phyloP scores from a whole-genome alignment of 2,797 vertebrate species.

The Phrynocephalus forsythii region DNA sequence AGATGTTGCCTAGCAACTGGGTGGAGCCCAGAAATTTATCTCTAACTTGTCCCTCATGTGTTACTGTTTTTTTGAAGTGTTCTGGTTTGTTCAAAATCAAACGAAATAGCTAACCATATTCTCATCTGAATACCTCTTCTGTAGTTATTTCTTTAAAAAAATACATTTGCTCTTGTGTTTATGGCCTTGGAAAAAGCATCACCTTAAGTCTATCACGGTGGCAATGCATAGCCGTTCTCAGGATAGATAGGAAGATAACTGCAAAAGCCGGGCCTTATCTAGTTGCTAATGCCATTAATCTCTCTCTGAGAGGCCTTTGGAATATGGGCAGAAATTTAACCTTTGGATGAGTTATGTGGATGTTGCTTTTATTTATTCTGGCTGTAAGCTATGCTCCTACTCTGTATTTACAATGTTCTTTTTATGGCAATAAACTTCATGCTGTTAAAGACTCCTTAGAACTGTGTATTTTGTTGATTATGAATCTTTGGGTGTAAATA shows the following conservation, averaged over 20 bases:
- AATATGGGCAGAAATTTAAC: not conserved
- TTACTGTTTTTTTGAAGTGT: too few species aligned
- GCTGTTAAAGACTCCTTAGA: not conserved
- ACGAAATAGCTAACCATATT: too few species aligned
- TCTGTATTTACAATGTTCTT: not conserved
- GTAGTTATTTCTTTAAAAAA: too few species aligned
- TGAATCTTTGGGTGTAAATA: not conserved
- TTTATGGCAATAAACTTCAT: not conserved
- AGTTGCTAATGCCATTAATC: not conserved
- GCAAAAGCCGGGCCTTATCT: not conserved
- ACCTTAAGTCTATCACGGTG: not conserved
- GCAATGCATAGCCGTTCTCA: not conserved
- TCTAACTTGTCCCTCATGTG: too few species aligned
- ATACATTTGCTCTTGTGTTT: too few species aligned
- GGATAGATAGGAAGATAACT: too few species aligned
- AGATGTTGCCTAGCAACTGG: too few species aligned
- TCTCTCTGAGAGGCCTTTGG: not conserved
- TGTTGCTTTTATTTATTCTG: not conserved
- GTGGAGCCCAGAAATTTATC: too few species aligned
- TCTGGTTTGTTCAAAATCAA: too few species aligned
- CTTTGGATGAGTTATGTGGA: not conserved
- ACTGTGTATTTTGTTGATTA: not conserved
- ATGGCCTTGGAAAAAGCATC: not conserved
- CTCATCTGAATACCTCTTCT: too few species aligned
- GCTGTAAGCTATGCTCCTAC: not conserved